phyloP scores from a whole-genome alignment of 2,888 invertebrate genomes.

The Clostera curtula region DNA sequence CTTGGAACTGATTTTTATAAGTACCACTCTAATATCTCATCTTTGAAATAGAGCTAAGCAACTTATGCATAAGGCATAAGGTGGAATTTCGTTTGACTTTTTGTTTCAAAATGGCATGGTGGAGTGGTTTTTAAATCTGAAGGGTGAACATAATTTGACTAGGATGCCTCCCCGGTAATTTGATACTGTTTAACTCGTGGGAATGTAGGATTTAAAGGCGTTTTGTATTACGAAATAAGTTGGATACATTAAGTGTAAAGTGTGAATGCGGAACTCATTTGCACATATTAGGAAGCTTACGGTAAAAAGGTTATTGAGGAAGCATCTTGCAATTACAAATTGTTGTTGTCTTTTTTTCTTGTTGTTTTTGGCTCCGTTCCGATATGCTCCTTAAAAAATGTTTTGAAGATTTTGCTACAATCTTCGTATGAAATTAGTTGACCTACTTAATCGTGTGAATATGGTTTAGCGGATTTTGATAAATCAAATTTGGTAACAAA shows the following conservation, averaged over 20 bases:
- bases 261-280: too few relatives aligned
- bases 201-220: slow-evolving; percentile 44
- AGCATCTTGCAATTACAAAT: too few relatives aligned
- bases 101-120: slow-evolving; percentile 2
- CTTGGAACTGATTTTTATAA: slow-evolving; percentile 59
- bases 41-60: not conserved
- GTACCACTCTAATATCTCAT: slow-evolving; percentile 15
- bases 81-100: slow-evolving; percentile 16
- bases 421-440: too few relatives aligned
- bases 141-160: slow-evolving; percentile 41
- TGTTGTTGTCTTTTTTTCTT: too few relatives aligned
- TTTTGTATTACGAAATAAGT: slow-evolving; percentile 35
- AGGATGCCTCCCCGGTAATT: slow-evolving; percentile 50
- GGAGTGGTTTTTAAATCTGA: slow-evolving; percentile 24
- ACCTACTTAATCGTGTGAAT: too few relatives aligned
- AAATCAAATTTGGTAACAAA: too few relatives aligned
- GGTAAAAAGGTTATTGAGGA: too few relatives aligned
- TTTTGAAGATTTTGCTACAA: too few relatives aligned
- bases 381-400: too few relatives aligned
- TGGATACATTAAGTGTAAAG: slow-evolving; percentile 28
- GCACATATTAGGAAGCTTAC: too few relatives aligned
- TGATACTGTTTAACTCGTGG: slow-evolving; percentile 61
- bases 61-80: slow-evolving; percentile 17
- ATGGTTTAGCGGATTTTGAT: too few relatives aligned
- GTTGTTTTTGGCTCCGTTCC: too few relatives aligned